Base-by-base conservation (phyloP, 2,888 invertebrate species). In the Phrixothrix hirtus region DNA sequence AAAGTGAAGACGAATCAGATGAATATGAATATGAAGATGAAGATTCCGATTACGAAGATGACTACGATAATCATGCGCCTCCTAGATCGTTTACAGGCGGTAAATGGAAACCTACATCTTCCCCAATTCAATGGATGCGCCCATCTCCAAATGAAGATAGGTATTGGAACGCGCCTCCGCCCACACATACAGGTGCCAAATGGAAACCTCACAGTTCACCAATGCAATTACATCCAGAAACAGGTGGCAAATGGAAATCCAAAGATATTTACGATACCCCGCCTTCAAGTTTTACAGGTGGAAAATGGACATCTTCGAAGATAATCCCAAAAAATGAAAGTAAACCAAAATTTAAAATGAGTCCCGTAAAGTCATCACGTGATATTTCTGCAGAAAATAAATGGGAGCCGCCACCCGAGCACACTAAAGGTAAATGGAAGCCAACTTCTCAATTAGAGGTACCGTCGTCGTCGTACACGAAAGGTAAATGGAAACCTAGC, bases 41-140 rank as follows among this genome's bases (percentile, higher is more conserved):
- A 2, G 70, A 72, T 31, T 78, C 79, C 1, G 82, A 81, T 35
- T 80, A 82, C 1, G 82, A 83, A 15, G 74, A 76, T 1, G 83
- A 83, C 1, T 82, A 83, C 2, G 70, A 67, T 21, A 76, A 75
- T 27, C 72, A 79, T 39, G 76, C 76, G 15, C 82, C 83, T 4
- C 81, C 82, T 1, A 73, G 76, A 26, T 75, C 78, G 10, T 81
- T 83, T 53, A 85, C 84, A 2, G 87, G 83, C 0, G 86, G 84
- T 1, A 89, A 90, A 71, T 90, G 90, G 90, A 87, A 85, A 64
- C 89, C 89, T 1, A 83, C 73, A 12, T 63, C 61, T 11, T 75
- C 72, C 3, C 75, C 74, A 2, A 64, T 75, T 16, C 72, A 72
- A 46, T 75, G 74, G 74, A 49, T 61, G 4, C 54, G 65, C 36